Evolutionary conservation across 2,113 vertebrate genomes (phyloP).

Genomic region (Orycteropus afer): DNA sequence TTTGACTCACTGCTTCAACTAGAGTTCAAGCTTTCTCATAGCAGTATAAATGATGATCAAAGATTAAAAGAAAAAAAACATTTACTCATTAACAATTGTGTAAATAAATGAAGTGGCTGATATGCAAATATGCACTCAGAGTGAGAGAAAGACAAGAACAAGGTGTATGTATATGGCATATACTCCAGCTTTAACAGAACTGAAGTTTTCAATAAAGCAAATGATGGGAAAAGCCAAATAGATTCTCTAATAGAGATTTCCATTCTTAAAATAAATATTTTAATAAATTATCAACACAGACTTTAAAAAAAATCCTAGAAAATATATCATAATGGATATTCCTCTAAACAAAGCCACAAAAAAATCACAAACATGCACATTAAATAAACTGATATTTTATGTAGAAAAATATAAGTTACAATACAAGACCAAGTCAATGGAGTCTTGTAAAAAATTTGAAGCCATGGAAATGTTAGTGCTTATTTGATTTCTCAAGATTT

Average conservation of each 20-base stretch:
- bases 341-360: not conserved
- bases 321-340: not conserved
- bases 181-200: too few species aligned
- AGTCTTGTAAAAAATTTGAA: not conserved
- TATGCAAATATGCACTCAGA: not conserved
- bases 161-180: too few species aligned
- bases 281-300: not conserved
- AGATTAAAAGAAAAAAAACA: not conserved
- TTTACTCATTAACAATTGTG: not conserved
- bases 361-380: not conserved
- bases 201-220: not conserved
- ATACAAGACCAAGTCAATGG: not conserved
- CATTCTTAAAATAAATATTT: not conserved
- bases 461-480: not conserved
- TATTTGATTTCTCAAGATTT: not conserved
- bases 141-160: not conserved
- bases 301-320: not conserved
- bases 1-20: not conserved
- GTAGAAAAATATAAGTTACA: not conserved
- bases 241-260: not conserved
- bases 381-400: not conserved
- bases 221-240: not conserved
- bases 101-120: not conserved
- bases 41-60: not conserved
- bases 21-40: not conserved